Base-by-base conservation (phyloP, 2,113 vertebrate species). In the Xiphophorus maculatus region DNA sequence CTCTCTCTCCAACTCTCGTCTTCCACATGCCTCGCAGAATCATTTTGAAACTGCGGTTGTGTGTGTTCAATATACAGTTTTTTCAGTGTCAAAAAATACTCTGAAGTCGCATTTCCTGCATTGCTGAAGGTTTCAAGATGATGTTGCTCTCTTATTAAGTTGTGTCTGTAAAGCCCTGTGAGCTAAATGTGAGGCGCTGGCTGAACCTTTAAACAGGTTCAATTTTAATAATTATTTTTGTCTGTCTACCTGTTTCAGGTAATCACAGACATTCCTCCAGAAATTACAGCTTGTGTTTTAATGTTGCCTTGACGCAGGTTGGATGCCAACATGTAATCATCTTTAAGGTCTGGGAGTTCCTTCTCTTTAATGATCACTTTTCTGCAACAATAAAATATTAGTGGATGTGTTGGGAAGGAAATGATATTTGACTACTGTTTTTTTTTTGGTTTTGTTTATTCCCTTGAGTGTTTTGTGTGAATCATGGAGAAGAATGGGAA, bases 171-270 rank as follows among this genome's bases (percentile, higher is more conserved):
- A 54, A 54, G 4, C 48, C 6, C 7, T 54, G 19, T 9, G 22
- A 54, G 19, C 48, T 25, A 54, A 54, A 54, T 54, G 48, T 19
- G 25, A 9, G 25, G 22, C 25, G 51, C 51, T n/a, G 22, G 51
- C 6, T 58, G 51, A 58, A 58, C 65, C 72, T 14, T 85, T 61
- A 17, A 62, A 30, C 30, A 14, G 15, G 27, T 63, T 63, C 61
- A 29, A 7, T 30, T 15, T 63, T 17, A 63, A 29, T 63, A 29
- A 63, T 63, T 63, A 29, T 17, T 63, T 37, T 63, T 63, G 51
- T n/a, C 51, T 58, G 51, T 58, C 51, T 58, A 6, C 51, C 5
- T n/a, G 17, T 30, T 30, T 32, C 28, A 28, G 5, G 12, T 29
- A 13, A 28, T 62, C 28, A 62, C 11, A 62, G 27, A 30, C 29